Percentiles rank a stretch among this genome's conserved stretches.
Conservation (phyloP, 1,140 invertebrate species). For the Drosophila bipectinata region DNA sequence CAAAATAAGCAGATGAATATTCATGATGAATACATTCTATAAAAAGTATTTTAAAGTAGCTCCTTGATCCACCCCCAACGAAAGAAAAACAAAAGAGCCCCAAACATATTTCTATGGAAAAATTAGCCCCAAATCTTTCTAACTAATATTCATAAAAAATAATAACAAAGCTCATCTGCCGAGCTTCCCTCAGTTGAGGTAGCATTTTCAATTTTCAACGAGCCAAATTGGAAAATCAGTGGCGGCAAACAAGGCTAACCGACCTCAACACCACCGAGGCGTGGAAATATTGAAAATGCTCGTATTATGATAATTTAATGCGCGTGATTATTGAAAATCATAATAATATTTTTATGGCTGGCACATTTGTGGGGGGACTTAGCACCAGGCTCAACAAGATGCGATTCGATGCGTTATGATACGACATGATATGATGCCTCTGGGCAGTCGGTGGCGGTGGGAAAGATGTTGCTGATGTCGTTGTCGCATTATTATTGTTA, state of each 20-base stretch:
- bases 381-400: conserved; percentile 33
- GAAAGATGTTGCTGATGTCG: conserved; percentile 61
- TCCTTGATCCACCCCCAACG: background rate
- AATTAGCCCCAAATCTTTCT: conserved; percentile 39
- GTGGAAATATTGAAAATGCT: conserved; percentile 75
- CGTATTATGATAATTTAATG: conserved; percentile 81
- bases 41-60: background rate
- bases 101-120: conserved; percentile 21
- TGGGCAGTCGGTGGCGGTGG: conserved; percentile 7
- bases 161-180: conserved; percentile 28
- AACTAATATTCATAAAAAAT: conserved; percentile 66
- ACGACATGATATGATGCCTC: conserved; percentile 12
- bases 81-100: background rate
- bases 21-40: conserved; percentile 1
- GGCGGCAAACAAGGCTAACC: conserved; percentile 21
- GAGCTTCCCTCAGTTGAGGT: conserved; percentile 6
- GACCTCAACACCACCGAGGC: conserved; percentile 23
- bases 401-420: conserved; percentile 31
- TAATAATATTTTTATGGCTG: conserved; percentile 78
- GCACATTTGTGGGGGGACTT: conserved; percentile 47
- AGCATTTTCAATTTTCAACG: conserved; percentile 47
- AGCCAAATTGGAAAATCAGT: conserved; percentile 52
- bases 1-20: background rate
- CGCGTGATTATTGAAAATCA: conserved; percentile 80
- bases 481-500: conserved; percentile 82